Conservation (phyloP, 1,140 invertebrate genomes). For the Bathynomus jamesi region DNA sequence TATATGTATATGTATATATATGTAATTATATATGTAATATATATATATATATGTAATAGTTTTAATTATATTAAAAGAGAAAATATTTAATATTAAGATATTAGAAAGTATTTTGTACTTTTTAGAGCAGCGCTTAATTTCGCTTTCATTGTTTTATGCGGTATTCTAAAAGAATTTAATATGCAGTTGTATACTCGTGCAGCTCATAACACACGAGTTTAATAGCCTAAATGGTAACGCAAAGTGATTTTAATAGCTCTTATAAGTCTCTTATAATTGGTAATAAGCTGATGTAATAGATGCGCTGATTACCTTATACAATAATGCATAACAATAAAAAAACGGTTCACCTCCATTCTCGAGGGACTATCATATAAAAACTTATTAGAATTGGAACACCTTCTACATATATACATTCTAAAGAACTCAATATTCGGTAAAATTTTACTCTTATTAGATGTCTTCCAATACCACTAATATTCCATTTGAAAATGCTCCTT, state of each 20-base stretch:
- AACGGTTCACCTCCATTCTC: background rate
- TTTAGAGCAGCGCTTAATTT: background rate
- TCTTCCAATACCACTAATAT: conserved; percentile 1
- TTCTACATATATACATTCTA: background rate
- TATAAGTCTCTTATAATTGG: conserved; percentile 1
- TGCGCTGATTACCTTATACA: background rate
- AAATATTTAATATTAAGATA: background rate
- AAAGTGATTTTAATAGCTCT: background rate
- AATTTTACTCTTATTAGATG: conserved; percentile 1
- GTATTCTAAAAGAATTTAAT: background rate
- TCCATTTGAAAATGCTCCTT: conserved; percentile 1
- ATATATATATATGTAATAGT: background rate
- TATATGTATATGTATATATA: background rate
- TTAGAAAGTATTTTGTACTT: background rate
- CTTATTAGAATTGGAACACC: background rate
- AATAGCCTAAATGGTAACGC: background rate
- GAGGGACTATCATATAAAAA: background rate
- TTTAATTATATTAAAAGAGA: background rate
- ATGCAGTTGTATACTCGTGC: background rate
- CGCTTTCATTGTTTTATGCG: background rate
- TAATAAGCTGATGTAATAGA: conserved; percentile 1
- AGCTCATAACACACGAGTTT: background rate
- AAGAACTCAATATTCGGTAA: background rate
- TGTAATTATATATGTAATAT: background rate
- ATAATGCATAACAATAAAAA: conserved; percentile 1